These are phyloP conservation scores for Podabrus alpinus DNA, from an alignment of 2,888 invertebrate species.

Conservation along the genomic window DNA sequence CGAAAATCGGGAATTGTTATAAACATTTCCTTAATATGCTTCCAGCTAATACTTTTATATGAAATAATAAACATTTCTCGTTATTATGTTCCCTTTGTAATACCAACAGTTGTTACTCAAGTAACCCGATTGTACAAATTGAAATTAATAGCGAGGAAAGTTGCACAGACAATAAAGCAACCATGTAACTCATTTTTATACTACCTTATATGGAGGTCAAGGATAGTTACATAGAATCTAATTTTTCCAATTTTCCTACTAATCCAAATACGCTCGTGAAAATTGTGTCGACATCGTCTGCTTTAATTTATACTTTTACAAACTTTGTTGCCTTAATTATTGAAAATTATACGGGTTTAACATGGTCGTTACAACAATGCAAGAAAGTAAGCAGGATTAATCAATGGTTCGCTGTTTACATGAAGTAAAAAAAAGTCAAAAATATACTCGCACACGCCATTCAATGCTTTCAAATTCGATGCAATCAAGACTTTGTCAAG, in stretches of 20 bases:
- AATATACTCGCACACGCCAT: background rate
- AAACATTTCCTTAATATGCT: background rate
- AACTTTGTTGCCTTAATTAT: background rate
- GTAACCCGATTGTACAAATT: background rate
- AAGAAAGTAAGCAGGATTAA: background rate
- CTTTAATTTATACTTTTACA: background rate
- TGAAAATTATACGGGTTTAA: background rate
- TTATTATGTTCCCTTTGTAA: background rate
- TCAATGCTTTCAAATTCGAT: background rate
- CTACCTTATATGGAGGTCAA: background rate
- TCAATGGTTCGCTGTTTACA: background rate
- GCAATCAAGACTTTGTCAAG: background rate
- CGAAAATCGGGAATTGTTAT: background rate
- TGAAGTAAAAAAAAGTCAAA: background rate
- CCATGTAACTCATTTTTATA: background rate
- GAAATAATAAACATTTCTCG: constrained; percentile 3
- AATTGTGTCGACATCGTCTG: background rate
- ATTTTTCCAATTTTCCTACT: background rate
- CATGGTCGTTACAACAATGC: background rate
- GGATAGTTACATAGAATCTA: background rate
- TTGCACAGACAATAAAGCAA: background rate
- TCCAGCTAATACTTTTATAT: background rate
- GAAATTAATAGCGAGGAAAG: background rate
- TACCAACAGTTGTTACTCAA: background rate
- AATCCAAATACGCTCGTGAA: background rate